These are phyloP conservation scores for Cryptotis parvus DNA, from an alignment of 2,113 vertebrate species.

Conservation along the genomic window DNA sequence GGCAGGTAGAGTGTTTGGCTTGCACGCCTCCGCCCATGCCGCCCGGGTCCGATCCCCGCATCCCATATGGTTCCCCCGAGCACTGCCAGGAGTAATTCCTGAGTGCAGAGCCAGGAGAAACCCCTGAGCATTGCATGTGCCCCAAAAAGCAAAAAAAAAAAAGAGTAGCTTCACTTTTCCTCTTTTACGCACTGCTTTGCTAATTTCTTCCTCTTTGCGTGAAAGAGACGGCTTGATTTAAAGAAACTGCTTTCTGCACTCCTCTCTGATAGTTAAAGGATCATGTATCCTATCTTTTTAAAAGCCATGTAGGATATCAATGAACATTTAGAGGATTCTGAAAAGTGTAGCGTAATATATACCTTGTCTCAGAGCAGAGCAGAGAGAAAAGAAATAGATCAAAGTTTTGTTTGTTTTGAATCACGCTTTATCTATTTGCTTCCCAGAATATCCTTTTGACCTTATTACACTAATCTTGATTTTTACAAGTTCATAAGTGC, in stretches of 20 bases:
- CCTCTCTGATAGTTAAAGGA: no score
- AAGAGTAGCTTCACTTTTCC: no score
- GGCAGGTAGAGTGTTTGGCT: no score
- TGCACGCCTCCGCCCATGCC: no score
- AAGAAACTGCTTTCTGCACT: neutral
- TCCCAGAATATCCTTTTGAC: neutral
- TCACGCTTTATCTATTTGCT: neutral
- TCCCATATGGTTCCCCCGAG: no score
- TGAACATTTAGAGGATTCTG: neutral
- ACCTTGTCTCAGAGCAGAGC: neutral
- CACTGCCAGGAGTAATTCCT: no score
- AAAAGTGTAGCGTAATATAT: no score
- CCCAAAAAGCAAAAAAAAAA: no score
- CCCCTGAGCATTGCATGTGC: no score
- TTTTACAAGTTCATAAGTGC: neutral
- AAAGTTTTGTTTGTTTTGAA: conserved; percentile 19
- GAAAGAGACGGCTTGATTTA: neutral
- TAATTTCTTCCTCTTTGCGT: conserved; percentile 7
- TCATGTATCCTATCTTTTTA: neutral
- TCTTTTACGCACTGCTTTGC: neutral
- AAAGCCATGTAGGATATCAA: neutral
- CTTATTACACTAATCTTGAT: neutral
- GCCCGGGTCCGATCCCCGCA: no score
- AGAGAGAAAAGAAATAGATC: neutral
- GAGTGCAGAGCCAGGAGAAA: no score